phyloP scores from a whole-genome alignment of 1,140 invertebrate species.

The Papilio machaon region DNA sequence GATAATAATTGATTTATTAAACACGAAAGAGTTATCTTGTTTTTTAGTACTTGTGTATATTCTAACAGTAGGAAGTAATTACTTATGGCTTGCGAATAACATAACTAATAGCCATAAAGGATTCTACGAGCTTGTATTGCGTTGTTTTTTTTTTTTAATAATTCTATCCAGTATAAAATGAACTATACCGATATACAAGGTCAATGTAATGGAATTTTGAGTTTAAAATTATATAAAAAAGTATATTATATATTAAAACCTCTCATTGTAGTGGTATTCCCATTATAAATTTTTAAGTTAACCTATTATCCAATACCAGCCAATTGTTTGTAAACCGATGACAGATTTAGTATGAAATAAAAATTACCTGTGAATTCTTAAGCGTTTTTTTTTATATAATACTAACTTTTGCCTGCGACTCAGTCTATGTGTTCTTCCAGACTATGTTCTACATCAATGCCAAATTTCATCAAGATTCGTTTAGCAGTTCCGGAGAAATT shows the following conservation, averaged over 20 bases:
- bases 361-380: conserved; percentile 71
- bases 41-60: conserved; percentile 71
- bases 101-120: conserved; percentile 78
- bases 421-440: too few species aligned
- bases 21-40: conserved; percentile 63
- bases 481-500: too few species aligned
- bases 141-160: conserved; percentile 73
- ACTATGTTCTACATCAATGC: too few species aligned
- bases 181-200: conserved; percentile 22
- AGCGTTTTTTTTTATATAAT: conserved; percentile 44
- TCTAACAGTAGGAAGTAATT: conserved; percentile 77
- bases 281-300: conserved; percentile 9
- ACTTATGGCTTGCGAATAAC: conserved; percentile 81
- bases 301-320: background rate
- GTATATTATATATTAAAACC: conserved; percentile 18
- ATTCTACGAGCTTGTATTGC: conserved; percentile 77
- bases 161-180: conserved; percentile 46
- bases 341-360: conserved; percentile 70
- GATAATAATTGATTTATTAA: conserved; percentile 60
- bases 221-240: background rate
- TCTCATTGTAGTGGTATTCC: conserved; percentile 2
- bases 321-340: conserved; percentile 46
- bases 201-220: conserved; percentile 30
- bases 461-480: too few species aligned
- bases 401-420: too few species aligned